phyloP scores from a whole-genome alignment of 2,797 vertebrate genomes.

The Diglossa cyanea region DNA sequence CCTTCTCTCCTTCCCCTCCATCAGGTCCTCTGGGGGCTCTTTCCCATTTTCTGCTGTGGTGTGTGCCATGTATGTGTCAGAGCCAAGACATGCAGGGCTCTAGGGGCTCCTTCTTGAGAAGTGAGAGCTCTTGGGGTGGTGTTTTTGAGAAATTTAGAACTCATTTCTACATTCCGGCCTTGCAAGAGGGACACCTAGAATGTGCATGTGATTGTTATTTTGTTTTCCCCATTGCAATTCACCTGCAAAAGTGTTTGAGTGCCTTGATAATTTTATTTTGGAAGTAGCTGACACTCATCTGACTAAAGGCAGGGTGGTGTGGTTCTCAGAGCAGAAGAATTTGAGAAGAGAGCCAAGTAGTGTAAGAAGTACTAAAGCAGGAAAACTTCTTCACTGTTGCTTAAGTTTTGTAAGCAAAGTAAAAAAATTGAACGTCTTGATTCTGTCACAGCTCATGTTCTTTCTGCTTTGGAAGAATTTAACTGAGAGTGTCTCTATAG shows the following conservation, averaged over 20 bases:
- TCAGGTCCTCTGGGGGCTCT: background rate
- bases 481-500: background rate
- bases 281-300: background rate
- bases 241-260: background rate
- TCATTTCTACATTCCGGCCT: background rate
- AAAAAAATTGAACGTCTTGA: background rate
- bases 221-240: background rate
- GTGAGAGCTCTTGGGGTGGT: background rate
- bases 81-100: accelerated
- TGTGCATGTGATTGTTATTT: background rate
- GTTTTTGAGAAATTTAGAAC: background rate
- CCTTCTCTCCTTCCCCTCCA: accelerated
- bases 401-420: background rate
- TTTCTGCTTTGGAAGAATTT: background rate
- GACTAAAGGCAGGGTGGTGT: background rate
- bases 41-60: background rate
- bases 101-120: background rate
- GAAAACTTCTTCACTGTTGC: background rate
- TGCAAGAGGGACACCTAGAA: background rate
- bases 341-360: background rate
- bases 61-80: background rate
- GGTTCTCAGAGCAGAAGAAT: background rate
- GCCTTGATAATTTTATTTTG: background rate
- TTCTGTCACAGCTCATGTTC: background rate
- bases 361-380: background rate